A percentile compares a stretch with the other conserved stretches of the same genome.
Evolutionary conservation across 2,797 vertebrate genomes (phyloP).

Genomic region (Poecile montanus): DNA sequence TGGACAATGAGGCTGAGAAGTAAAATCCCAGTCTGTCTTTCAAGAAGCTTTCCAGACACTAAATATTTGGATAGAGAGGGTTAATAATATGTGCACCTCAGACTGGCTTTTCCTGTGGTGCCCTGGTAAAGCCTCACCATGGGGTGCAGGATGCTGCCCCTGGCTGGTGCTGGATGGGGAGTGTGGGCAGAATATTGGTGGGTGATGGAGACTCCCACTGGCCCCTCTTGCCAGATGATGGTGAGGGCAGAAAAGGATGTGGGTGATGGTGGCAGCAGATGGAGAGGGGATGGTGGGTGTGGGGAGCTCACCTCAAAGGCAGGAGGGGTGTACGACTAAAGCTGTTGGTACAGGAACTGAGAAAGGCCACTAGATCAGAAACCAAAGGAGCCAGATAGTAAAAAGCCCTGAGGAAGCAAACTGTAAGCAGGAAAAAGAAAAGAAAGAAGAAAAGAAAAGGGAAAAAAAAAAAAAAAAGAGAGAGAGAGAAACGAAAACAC

Average conservation of each 20-base stretch:
- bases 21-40: neutral
- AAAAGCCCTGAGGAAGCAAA: constrained; percentile 89
- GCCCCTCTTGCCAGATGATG: neutral
- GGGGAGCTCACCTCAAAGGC: constrained; percentile 95
- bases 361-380: constrained; percentile 99
- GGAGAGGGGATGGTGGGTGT: constrained; percentile 38
- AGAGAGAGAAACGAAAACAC: constrained; percentile 73
- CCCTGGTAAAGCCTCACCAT: neutral
- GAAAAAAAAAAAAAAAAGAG: constrained; percentile 7
- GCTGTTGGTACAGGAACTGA: constrained; percentile 95
- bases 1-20: neutral
- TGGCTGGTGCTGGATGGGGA: neutral
- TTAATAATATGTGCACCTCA: neutral
- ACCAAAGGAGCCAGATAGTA: constrained; percentile 99
- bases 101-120: neutral
- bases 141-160: neutral
- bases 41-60: neutral
- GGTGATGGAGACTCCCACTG: neutral
- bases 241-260: neutral
- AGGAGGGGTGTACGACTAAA: constrained; percentile 94
- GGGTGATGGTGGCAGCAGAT: neutral
- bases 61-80: neutral
- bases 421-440: constrained; percentile 77
- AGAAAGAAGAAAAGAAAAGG: constrained; percentile 38
- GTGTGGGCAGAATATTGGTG: neutral